A percentile compares a stretch with the other conserved stretches of the same genome.
Evolutionary conservation across 2,888 invertebrate species (phyloP).

Genomic region (Cerastoderma edule): DNA sequence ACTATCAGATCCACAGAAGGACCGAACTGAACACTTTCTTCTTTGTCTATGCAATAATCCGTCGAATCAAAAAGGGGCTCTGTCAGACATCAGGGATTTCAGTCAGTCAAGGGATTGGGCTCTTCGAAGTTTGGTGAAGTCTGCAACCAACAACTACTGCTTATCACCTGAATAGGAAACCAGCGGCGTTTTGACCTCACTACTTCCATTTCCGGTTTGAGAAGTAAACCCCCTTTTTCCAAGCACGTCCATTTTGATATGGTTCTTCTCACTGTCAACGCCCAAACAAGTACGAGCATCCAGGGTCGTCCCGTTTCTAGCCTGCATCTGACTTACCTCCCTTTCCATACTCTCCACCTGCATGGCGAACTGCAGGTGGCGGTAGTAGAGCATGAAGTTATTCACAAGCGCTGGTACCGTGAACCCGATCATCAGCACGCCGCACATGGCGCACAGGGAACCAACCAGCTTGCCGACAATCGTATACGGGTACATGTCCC

Average conservation of each 20-base stretch:
- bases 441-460: constrained; percentile 73
- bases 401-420: constrained; percentile 80
- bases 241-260: background rate
- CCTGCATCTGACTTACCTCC: background rate
- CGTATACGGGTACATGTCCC: constrained; percentile 77
- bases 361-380: constrained; percentile 70
- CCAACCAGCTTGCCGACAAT: constrained; percentile 74
- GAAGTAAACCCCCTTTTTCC: background rate
- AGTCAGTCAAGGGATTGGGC: too few species aligned
- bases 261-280: background rate
- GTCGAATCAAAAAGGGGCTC: too few species aligned
- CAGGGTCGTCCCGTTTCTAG: background rate
- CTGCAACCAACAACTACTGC: too few species aligned
- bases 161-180: too few species aligned
- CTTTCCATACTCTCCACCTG: constrained; percentile 40
- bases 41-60: too few species aligned
- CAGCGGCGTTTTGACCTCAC: constrained; percentile 14
- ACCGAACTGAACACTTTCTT: too few species aligned
- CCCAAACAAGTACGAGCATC: background rate
- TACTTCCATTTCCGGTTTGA: background rate
- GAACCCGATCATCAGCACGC: constrained; percentile 77
- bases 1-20: too few species aligned
- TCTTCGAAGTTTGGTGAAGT: too few species aligned
- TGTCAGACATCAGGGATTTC: too few species aligned
- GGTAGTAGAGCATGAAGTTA: constrained; percentile 79